Base-by-base conservation (phyloP, 2,797 vertebrate genomes). In the Sebastolobus altivelis region DNA sequence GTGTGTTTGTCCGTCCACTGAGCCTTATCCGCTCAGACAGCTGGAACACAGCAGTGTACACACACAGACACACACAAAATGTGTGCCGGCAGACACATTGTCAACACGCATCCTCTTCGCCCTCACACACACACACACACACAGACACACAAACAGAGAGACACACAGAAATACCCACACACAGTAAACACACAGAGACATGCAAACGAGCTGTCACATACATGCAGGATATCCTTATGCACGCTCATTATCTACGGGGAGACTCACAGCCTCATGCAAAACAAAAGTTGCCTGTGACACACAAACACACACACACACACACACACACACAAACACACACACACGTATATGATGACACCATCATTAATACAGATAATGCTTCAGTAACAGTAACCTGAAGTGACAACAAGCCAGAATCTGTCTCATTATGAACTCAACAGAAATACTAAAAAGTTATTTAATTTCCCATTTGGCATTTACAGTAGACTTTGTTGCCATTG, bases 21-120 rank as follows among this genome's bases (percentile, higher is more conserved):
- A 91, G 84, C 54, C 71, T 92, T 81, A 93, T 94, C 80, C 87
- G 79, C 35, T 88, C 85, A 79, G 93, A 94, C 92, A 93, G 91
- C 91, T 82, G 86, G 84, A 87, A 81, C 88, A 89, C 80, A 80
- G 70, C 82, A 85, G 70, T 81, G 86, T 87, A 80, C 81, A 88
- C 80, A 88, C 81, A 89, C 58, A 87, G 71, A 91, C 71, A 63
- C 80, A 84, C 69, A 80, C 63, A 67, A 72, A 87, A 76, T 72
- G 72, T 77, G 73, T 73, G 58, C 79, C n/a, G 0, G 46, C 72
- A 86, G 73, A 85, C 80, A 83, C 75, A 65, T 18, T 82, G 81
- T 84, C 87, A 83, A 72, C 80, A 81, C 10, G 6, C 16, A 67
- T 72, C 74, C 55, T 72, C 72, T 55, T 72, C 2, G 4, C 37